Evolutionary conservation across 2,888 invertebrate species (phyloP), one percentile per base, ranked within the genome.

Genomic region (Brachypterus glaber): DNA sequence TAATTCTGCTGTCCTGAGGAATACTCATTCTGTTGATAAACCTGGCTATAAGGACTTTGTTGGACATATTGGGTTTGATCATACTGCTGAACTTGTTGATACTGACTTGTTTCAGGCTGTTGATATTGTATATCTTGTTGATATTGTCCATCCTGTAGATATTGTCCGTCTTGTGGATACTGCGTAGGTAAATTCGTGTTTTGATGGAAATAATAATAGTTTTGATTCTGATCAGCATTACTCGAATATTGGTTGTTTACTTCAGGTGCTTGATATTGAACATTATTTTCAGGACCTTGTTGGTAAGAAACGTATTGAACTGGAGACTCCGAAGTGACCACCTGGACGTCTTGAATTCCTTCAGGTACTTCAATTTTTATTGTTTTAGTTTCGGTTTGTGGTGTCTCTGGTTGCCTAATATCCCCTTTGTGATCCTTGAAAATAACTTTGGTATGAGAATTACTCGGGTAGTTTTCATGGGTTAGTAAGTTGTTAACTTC

Each of bases 391-490:
- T 46, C 40, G 21, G 41, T 40, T 9, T 25, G 11, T 17, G 27
- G 26, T 12, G 30, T 25, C 17, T 37, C 24, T 15, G 37, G 36
- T 17, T 40, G 40, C 24, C 39, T 44, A 18, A 48, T 33, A 2
- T 29, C 25, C 7, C 45, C 49, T 40, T 44, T 38, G 29, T 43
- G 35, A 12, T 38, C 37, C 11, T 39, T 34, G 44, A 73, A 72
- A 30, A 74, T 68, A 1, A 76, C 75, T 48, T 69, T 66, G 1
- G 76, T 76, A 43, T 76, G 75, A 31, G 69, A 68, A 43, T 70
- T 67, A 46, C 69, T 71, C 1, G 76, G 75, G 51, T 74, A 76
- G 48, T 74, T 76, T 55, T 75, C 75, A 13, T 69, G 64, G 2
- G 73, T 66, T 1, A 67, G 53, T 15, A 72, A 50, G 9, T 46